phyloP scores from a whole-genome alignment of 2,113 vertebrate genomes.

The Galeopterus variegatus region DNA sequence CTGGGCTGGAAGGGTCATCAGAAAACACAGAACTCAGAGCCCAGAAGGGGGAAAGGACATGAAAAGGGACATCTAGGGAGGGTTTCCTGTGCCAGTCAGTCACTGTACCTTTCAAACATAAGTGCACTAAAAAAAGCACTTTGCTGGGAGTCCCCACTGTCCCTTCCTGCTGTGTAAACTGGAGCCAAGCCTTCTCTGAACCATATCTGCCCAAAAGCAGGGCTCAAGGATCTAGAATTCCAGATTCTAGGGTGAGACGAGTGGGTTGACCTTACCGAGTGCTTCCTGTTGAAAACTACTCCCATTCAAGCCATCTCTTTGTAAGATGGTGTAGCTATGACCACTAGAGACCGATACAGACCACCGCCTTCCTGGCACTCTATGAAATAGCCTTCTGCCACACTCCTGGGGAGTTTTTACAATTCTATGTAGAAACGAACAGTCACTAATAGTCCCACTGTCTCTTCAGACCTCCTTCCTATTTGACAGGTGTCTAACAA shows the following conservation, averaged over 20 bases:
- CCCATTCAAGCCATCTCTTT: background rate
- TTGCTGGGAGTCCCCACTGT: background rate
- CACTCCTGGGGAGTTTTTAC: background rate
- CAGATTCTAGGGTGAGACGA: background rate
- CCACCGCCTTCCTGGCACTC: background rate
- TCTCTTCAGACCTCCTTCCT: background rate
- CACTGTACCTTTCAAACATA: background rate
- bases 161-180: background rate
- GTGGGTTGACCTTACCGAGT: background rate
- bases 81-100: background rate
- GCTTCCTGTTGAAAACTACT: background rate
- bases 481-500: background rate
- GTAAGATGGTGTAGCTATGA: background rate
- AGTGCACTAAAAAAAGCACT: background rate
- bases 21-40: background rate
- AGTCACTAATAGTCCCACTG: background rate
- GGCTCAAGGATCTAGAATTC: background rate
- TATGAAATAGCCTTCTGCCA: background rate
- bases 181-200: conserved; percentile 3
- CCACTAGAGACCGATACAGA: background rate
- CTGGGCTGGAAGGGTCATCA: background rate
- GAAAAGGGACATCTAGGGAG: background rate
- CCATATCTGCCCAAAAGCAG: background rate
- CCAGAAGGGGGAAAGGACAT: accelerated
- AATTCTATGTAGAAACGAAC: background rate